Base-by-base conservation (phyloP, 2,797 vertebrate genomes). In the Gymnoscopelus braueri region DNA sequence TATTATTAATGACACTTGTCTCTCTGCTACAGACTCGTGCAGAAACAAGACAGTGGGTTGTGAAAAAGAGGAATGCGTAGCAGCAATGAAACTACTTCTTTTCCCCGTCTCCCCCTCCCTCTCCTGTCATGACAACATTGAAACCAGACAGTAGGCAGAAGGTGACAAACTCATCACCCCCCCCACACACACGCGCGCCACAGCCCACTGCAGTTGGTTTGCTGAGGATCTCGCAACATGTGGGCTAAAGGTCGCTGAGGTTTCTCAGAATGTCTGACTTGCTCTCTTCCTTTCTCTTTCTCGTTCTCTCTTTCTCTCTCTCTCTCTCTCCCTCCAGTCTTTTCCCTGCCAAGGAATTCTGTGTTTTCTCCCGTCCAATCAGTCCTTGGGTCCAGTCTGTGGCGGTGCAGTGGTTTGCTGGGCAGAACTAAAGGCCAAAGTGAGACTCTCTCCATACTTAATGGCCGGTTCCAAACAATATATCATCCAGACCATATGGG, bases 111-210 rank as follows among this genome's bases (percentile, higher is more conserved):
- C 65, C 52, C 47, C 47, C 54, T 49, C 26, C 24, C 67, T 79
- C 60, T 48, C 65, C 56, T 26, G 44, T 74, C 72, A 71, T 0
- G 54, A 80, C 76, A 71, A 44, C 73, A 79, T 54, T 65, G 84
- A 91, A 92, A 88, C 88, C 84, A 91, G 86, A 87, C 83, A 54
- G 72, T 59, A 57, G 62, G 49, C 67, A 69, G 23, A 5, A 79
- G 62, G 69, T 65, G 71, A 74, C 80, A 77, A 15, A 78, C 72
- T 79, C 75, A 39, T 65, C 57, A 44, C 78, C 69, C 70, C 65
- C 29, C 69, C 58, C 51, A 60, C 59, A 24, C 56, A 32, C 14
- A 48, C 29, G 29, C 19, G 13, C 8, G n/a, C 26, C 67, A 44
- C 23, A 67, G 50, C 50, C 68, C 74, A 77, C 60, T 26, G 10